These are phyloP conservation scores for pig (Sus scrofa) DNA, from an alignment of 2,113 vertebrate genomes.

Conservation along the genomic window DNA sequence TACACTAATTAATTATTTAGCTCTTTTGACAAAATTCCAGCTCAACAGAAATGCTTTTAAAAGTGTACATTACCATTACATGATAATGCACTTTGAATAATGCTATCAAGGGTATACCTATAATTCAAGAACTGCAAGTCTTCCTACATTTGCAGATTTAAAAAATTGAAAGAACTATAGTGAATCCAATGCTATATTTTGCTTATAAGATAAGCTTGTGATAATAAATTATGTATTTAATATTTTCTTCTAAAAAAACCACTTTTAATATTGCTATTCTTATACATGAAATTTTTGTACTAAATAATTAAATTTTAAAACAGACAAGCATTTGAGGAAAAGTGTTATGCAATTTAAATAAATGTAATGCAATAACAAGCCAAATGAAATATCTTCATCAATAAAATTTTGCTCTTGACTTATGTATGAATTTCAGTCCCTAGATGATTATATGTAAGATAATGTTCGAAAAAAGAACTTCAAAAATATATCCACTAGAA, in stretches of 20 bases:
- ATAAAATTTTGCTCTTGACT: background rate
- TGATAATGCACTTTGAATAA: background rate
- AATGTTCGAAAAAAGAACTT: constrained; percentile 36
- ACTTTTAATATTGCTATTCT: background rate
- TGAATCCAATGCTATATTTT: background rate
- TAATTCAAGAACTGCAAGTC: background rate
- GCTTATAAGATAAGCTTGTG: background rate
- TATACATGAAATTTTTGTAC: background rate
- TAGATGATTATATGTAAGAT: background rate
- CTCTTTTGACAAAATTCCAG: constrained; percentile 22
- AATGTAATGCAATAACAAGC: background rate
- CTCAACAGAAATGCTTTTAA: constrained; percentile 29
- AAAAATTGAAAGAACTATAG: background rate
- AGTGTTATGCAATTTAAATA: constrained; percentile 7
- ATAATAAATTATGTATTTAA: constrained; percentile 15
- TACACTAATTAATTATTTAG: background rate
- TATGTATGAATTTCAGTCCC: constrained; percentile 53
- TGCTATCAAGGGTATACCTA: background rate
- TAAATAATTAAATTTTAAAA: constrained; percentile 13
- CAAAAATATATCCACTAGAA: background rate
- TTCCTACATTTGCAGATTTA: constrained; percentile 33
- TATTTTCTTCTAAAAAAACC: constrained; percentile 34
- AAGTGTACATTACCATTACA: background rate
- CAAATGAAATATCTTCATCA: constrained; percentile 4
- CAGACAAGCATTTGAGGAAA: background rate